Percentiles rank a stretch among this genome's conserved stretches.
Conservation (phyloP, 2,888 invertebrate species). For the Venusia cambrica region DNA sequence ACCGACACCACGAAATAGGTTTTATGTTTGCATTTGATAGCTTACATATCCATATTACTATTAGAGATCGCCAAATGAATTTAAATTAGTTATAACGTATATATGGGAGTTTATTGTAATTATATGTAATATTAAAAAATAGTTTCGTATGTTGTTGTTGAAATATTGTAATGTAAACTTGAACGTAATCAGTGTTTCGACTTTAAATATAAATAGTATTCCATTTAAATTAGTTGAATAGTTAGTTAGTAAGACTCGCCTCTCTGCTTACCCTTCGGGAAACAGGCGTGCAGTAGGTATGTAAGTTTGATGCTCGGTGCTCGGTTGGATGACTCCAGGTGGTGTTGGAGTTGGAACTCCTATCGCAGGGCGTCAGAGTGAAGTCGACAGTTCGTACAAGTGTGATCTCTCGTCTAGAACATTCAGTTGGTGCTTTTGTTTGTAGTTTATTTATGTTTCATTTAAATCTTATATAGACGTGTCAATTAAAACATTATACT, state of each 20-base stretch:
- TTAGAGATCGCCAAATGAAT: conserved; percentile 23
- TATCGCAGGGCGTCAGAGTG: conserved; percentile 6
- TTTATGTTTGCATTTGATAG: conserved; percentile 2
- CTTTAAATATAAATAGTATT: conserved; percentile 8
- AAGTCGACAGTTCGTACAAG: conserved; percentile 37
- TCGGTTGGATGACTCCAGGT: too few species aligned
- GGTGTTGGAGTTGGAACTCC: conserved; percentile 10
- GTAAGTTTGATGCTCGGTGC: too few species aligned
- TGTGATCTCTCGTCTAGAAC: conserved; percentile 38
- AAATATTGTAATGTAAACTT: conserved; percentile 27
- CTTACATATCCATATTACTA: conserved; percentile 11
- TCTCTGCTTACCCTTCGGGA: too few species aligned
- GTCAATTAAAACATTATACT: conserved; percentile 27
- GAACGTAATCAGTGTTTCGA: conserved; percentile 11
- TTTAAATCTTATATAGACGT: conserved; percentile 31
- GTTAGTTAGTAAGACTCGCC: too few species aligned
- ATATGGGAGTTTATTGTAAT: conserved; percentile 16
- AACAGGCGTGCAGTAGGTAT: too few species aligned
- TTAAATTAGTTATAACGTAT: conserved; percentile 15
- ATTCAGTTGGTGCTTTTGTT: conserved; percentile 43
- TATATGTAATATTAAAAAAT: conserved; percentile 20
- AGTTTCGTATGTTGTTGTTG: conserved; percentile 22
- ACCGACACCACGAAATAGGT: too few species aligned
- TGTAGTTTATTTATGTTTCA: conserved; percentile 27
- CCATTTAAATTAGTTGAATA: background rate